phyloP scores from a whole-genome alignment of 2,797 vertebrate genomes.

The Siniperca obscura region DNA sequence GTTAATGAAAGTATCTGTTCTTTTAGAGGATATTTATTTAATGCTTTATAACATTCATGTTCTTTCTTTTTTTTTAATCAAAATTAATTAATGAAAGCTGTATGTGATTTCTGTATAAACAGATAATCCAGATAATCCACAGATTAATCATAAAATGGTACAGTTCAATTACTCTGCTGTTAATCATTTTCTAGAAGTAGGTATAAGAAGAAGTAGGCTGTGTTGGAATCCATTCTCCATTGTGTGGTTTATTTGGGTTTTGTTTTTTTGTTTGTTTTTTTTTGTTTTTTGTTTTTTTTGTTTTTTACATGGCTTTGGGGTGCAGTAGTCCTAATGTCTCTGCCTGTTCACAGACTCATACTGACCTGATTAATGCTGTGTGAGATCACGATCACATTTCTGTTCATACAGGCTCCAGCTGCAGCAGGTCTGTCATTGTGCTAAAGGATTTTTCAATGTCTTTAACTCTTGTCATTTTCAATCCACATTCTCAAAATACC shows the following conservation, averaged over 20 bases:
- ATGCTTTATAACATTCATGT: constrained; percentile 26
- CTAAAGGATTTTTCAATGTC: neutral
- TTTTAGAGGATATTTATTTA: constrained; percentile 63
- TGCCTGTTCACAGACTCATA: neutral
- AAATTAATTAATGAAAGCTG: constrained; percentile 27
- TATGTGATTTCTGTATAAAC: constrained; percentile 24
- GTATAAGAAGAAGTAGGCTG: neutral
- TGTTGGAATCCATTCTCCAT: constrained; percentile 10
- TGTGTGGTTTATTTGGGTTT: neutral
- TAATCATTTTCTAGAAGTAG: neutral
- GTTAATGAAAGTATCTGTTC: constrained; percentile 37
- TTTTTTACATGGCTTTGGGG: constrained; percentile 2
- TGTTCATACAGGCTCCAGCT: neutral
- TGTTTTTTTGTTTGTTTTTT: neutral
- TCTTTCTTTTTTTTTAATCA: constrained; percentile 14
- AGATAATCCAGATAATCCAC: neutral
- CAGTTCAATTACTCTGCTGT: neutral
- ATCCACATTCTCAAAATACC: neutral
- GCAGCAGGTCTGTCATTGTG: constrained; percentile 2
- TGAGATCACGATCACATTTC: neutral
- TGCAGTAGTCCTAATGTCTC: neutral
- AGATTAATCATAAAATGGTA: constrained; percentile 6
- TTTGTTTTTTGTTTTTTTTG: neutral
- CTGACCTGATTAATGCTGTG: neutral
- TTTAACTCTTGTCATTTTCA: neutral